Evolutionary conservation across 2,113 vertebrate genomes (phyloP).

Genomic region (Brevimyrus niger): DNA sequence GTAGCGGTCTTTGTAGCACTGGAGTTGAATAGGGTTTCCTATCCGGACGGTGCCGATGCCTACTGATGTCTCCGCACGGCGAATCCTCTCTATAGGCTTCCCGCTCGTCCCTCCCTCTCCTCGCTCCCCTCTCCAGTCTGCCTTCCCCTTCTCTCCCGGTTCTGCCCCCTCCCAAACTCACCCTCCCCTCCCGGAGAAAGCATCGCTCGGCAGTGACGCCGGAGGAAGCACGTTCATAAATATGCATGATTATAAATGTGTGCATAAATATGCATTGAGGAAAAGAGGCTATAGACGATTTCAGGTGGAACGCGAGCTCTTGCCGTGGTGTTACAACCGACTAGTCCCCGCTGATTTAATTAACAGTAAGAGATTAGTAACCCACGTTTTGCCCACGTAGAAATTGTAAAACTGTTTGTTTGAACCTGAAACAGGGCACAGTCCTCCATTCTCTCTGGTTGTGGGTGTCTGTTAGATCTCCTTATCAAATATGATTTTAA

Average conservation of each 20-base stretch:
- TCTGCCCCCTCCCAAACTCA: not conserved
- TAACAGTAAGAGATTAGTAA: not conserved
- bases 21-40: constrained; percentile 2
- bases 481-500: constrained; percentile 7
- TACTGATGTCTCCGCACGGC: not conserved
- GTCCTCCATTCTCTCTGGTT: not conserved
- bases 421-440: not conserved
- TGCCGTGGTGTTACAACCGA: not conserved
- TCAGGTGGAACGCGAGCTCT: not conserved
- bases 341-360: not conserved
- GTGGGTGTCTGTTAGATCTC: not conserved
- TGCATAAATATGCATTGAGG: not conserved
- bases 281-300: not conserved
- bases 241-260: constrained; percentile 14
- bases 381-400: not conserved
- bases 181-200: not conserved
- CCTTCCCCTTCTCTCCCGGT: not conserved
- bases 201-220: not conserved
- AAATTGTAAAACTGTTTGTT: not conserved
- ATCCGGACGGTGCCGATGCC: not conserved
- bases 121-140: not conserved
- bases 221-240: constrained; percentile 12
- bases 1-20: not conserved
- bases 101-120: not conserved
- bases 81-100: not conserved